A percentile compares a stretch with the other conserved stretches of the same genome.
These are phyloP conservation scores for Drosophila conformis DNA, from an alignment of 2,888 invertebrate genomes.

Conservation along the genomic window DNA sequence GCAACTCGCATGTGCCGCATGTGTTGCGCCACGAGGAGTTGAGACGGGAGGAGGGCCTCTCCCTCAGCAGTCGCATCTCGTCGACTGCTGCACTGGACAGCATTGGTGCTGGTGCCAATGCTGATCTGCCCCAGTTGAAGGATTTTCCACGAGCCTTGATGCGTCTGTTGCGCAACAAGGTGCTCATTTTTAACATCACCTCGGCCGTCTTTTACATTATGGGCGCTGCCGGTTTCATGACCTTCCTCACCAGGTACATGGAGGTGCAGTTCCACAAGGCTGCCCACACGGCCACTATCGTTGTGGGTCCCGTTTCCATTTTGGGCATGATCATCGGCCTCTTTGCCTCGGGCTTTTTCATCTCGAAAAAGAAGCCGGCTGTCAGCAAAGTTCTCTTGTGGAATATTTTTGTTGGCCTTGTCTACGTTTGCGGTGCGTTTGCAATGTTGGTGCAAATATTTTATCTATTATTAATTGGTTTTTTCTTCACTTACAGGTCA, in stretches of 20 bases:
- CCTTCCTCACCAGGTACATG: slow-evolving; percentile 90
- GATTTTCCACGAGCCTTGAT: slow-evolving; percentile 87
- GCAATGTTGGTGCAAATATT: neutral
- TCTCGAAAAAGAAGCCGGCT: slow-evolving; percentile 87
- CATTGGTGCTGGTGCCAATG: slow-evolving; percentile 59
- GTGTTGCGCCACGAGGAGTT: slow-evolving; percentile 79
- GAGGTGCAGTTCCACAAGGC: slow-evolving; percentile 90
- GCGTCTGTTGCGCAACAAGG: slow-evolving; percentile 88
- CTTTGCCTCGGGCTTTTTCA: slow-evolving; percentile 87
- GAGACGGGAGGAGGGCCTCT: slow-evolving; percentile 72
- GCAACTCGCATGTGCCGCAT: slow-evolving; percentile 81
- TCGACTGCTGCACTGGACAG: slow-evolving; percentile 78
- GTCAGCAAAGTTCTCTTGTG: slow-evolving; percentile 87
- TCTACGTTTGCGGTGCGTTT: slow-evolving; percentile 83
- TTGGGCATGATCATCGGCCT: slow-evolving; percentile 88
- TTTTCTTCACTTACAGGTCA: slow-evolving; percentile 82
- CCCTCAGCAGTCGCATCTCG: slow-evolving; percentile 74
- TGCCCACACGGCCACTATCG: slow-evolving; percentile 88
- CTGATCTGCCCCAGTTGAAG: slow-evolving; percentile 84
- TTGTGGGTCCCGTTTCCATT: slow-evolving; percentile 88
- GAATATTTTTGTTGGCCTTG: slow-evolving; percentile 87
- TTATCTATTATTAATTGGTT: too few relatives aligned
- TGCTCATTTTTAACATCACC: slow-evolving; percentile 88
- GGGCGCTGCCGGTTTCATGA: slow-evolving; percentile 88
- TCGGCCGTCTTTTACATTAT: slow-evolving; percentile 89